phyloP scores from a whole-genome alignment of 1,140 invertebrate species.

The Leptinotarsa texana region DNA sequence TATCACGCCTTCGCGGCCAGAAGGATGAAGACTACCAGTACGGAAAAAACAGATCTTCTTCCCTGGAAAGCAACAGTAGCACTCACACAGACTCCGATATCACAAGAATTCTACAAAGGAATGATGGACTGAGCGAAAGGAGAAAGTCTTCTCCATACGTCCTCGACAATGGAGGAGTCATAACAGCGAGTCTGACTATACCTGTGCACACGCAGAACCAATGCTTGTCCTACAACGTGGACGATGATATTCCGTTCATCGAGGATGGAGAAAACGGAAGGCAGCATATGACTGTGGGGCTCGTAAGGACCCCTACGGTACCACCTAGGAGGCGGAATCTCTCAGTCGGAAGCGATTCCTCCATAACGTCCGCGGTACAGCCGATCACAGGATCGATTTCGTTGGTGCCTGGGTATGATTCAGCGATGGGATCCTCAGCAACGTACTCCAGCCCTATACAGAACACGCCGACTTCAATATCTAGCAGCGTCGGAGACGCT shows the following conservation, averaged over 20 bases:
- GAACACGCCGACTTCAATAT: slow-evolving; percentile 55
- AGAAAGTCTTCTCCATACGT: slow-evolving; percentile 59
- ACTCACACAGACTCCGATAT: slow-evolving; percentile 61
- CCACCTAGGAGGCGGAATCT: slow-evolving; percentile 52
- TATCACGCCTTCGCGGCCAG: slow-evolving; percentile 55
- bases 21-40: slow-evolving; percentile 46
- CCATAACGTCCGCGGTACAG: slow-evolving; percentile 54
- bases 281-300: slow-evolving; percentile 51
- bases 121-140: slow-evolving; percentile 57
- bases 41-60: slow-evolving; percentile 48
- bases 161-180: slow-evolving; percentile 65
- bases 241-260: slow-evolving; percentile 75
- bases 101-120: slow-evolving; percentile 42
- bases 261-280: slow-evolving; percentile 60
- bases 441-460: slow-evolving; percentile 58
- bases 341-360: slow-evolving; percentile 58
- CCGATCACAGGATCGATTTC: slow-evolving; percentile 57
- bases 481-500: slow-evolving; percentile 53
- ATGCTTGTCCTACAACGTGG: slow-evolving; percentile 38
- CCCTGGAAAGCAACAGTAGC: slow-evolving; percentile 50
- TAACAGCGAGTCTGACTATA: slow-evolving; percentile 80
- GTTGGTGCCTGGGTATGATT: slow-evolving; percentile 56
- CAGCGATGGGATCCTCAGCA: slow-evolving; percentile 65
- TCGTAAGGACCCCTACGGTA: slow-evolving; percentile 39
- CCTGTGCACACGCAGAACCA: slow-evolving; percentile 62